phyloP scores from a whole-genome alignment of 2,888 invertebrate species.

The Priocnemis perturbator region DNA sequence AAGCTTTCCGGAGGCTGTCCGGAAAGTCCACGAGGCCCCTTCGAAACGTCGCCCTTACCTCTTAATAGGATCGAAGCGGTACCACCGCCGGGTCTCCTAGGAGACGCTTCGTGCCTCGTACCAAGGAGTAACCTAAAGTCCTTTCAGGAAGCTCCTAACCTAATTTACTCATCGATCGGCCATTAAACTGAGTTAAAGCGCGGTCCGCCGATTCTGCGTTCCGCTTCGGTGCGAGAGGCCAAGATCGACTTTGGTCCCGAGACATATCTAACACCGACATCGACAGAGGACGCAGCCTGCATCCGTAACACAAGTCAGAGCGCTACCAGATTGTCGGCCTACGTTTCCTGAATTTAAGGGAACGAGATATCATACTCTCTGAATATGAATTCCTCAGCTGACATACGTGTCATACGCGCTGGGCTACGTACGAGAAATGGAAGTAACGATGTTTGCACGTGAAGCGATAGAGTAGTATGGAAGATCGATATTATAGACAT shows the following conservation, averaged over 20 bases:
- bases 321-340: no score
- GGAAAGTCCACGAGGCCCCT: conserved; percentile 32
- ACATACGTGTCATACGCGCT: no score
- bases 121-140: conserved; percentile 50
- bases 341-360: no score
- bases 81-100: conserved; percentile 38
- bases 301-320: no score
- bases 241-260: not conserved
- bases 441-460: no score
- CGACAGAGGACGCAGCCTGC: no score
- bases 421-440: no score
- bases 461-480: not conserved
- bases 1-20: conserved; percentile 35
- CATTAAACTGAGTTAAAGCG: conserved; percentile 63
- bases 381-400: no score
- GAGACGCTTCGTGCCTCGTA: conserved; percentile 45
- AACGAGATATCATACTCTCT: no score
- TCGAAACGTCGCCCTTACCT: conserved; percentile 41
- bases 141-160: conserved; percentile 65
- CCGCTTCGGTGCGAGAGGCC: conserved; percentile 10
- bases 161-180: conserved; percentile 65
- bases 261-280: no score
- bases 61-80: conserved; percentile 63
- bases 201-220: conserved; percentile 32
- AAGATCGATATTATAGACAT: not conserved